phyloP scores from a whole-genome alignment of 2,113 vertebrate genomes.

The Numenius arquata region DNA sequence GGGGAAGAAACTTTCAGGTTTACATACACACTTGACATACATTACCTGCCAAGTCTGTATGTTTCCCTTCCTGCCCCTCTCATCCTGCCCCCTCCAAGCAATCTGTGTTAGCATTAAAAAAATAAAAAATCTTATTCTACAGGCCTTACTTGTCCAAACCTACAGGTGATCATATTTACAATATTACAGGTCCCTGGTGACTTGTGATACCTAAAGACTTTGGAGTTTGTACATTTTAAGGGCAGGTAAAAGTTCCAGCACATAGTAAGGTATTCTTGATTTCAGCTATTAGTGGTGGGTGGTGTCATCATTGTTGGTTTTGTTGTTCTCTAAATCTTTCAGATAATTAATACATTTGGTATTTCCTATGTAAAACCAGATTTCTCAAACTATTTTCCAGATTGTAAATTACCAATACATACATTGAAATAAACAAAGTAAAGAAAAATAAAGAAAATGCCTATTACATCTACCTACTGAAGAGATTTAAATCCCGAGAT shows the following conservation, averaged over 20 bases:
- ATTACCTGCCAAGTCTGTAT: not conserved
- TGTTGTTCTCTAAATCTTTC: not conserved
- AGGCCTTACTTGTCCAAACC: not conserved
- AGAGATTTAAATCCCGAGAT: not conserved
- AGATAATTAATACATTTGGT: not conserved
- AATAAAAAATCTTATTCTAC: not conserved
- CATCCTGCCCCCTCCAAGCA: not conserved
- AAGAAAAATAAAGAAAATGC: not conserved
- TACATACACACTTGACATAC: not conserved
- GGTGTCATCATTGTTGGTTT: not conserved
- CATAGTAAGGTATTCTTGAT: not conserved
- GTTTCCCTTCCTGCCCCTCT: not conserved
- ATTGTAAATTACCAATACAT: not conserved
- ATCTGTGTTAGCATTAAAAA: not conserved
- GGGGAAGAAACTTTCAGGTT: not conserved
- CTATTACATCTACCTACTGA: not conserved
- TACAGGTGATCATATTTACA: not conserved
- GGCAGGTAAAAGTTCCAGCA: not conserved
- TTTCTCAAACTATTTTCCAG: not conserved
- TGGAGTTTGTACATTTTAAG: not conserved
- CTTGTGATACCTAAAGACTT: not conserved
- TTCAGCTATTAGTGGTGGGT: not conserved
- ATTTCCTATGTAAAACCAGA: not conserved
- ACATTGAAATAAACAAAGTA: not conserved
- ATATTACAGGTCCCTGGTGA: not conserved